phyloP scores from a whole-genome alignment of 92 coral and sea anemone species.

The Chrysogorgia sp. region DNA sequence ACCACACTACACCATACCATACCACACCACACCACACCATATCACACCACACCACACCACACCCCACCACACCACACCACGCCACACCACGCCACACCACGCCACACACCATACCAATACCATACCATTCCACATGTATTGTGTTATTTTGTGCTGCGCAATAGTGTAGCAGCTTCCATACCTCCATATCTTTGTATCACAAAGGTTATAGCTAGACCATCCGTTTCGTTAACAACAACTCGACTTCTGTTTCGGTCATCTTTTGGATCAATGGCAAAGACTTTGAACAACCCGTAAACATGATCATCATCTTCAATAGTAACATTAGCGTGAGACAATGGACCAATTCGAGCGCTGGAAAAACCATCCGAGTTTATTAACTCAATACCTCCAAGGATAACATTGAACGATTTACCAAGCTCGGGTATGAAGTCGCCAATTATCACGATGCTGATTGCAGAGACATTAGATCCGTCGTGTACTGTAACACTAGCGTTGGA shows the following conservation, averaged over 20 bases:
- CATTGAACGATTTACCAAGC: conserved; percentile 72
- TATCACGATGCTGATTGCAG: conserved; percentile 67
- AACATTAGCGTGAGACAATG: conserved; percentile 63
- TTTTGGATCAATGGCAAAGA: conserved; percentile 67
- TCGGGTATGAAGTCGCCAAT: conserved; percentile 80
- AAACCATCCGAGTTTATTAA: conserved; percentile 54
- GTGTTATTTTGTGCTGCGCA: too few species aligned
- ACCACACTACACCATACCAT: neutral
- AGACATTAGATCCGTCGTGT: conserved; percentile 62
- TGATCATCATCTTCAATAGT: conserved; percentile 82
- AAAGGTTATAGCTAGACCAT: conserved; percentile 57
- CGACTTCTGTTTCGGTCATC: conserved; percentile 65
- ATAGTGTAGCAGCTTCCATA: conserved; percentile 20
- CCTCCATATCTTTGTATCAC: conserved; percentile 81
- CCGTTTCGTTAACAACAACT: conserved; percentile 72
- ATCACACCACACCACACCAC: conserved; percentile 8
- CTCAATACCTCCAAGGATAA: conserved; percentile 71
- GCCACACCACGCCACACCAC: neutral
- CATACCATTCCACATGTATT: neutral
- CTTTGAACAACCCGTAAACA: conserved; percentile 82
- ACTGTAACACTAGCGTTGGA: conserved; percentile 70
- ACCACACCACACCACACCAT: conserved; percentile 5
- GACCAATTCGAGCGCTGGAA: conserved; percentile 71
- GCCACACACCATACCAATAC: neutral
- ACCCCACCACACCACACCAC: conserved; percentile 9